Evolutionary conservation across 2,797 vertebrate genomes (phyloP), one percentile per base, ranked within the genome.

Genomic region (Etheostoma perlongum): DNA sequence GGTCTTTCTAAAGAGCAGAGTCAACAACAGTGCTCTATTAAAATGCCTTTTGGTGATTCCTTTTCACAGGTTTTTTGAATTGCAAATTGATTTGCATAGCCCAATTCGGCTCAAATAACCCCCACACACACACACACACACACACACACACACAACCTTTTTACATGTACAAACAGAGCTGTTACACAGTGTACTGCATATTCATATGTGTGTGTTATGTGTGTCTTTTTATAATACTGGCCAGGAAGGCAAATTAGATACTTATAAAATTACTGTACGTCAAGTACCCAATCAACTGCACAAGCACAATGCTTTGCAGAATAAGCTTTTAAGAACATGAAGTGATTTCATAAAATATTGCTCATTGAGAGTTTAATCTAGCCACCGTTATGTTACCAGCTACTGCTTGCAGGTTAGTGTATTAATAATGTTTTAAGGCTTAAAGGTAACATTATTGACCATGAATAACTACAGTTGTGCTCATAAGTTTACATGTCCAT

Each of bases 11-110:
- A 92, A 94, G 84, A 90, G 82, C 78, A 49, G 79, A 83, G 87
- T 94, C 87, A 93, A 93, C 87, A 94, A 81, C 85, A 67, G 74
- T 3, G 57, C 76, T 91, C 81, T 91, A 85, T 93, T 93, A 87
- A 89, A 91, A 91, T 82, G 85, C 82, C 83, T 90, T 91, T 91
- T 85, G 81, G 88, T 89, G 78, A 81, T 91, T 90, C 72, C 69
- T 85, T 79, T 78, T 90, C 72, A 63, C 76, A 79, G 36, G 61
- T 79, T 88, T 88, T 89, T 86, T 91, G 76, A 92, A 92, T 94
- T 92, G 86, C 87, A 93, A 92, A 94, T 91, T 51, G 53, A 47
- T 74, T 85, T 48, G 66, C 82, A 67, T 48, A 78, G 81, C 68
- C 51, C 30, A 75, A 21, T 77, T 84, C 33, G 0, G 19, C 47